Percentiles rank a stretch among this genome's conserved stretches.
Conservation (phyloP, 92 coral and sea anemone genomes). For the Palythoa heliodiscus region DNA sequence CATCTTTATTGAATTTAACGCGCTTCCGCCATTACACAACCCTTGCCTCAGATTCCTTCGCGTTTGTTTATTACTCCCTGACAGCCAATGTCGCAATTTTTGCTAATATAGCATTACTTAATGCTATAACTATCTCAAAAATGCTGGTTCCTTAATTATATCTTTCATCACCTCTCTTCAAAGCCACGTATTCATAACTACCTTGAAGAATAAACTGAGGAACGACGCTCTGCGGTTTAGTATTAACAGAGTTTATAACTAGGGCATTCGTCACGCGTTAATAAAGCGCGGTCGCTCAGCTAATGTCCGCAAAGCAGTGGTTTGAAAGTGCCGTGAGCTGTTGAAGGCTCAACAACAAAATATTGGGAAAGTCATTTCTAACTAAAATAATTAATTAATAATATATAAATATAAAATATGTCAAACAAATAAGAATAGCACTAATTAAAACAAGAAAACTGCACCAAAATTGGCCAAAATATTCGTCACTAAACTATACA, state of each 20-base stretch:
- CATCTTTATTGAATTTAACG: no score
- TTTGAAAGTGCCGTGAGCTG: neutral
- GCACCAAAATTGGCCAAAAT: no score
- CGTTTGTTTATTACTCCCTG: neutral
- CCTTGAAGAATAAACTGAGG: conserved; percentile 9
- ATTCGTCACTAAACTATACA: no score
- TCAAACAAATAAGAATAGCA: no score
- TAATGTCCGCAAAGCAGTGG: neutral
- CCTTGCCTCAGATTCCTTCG: neutral
- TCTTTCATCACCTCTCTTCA: neutral
- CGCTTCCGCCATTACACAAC: neutral
- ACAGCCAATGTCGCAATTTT: neutral
- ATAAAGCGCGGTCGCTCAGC: no score
- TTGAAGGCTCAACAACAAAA: no score
- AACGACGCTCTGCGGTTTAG: conserved; percentile 8
- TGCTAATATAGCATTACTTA: neutral
- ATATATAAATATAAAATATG: no score
- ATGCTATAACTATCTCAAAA: neutral
- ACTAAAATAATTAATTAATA: no score
- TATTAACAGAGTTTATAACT: neutral
- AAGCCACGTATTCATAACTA: neutral
- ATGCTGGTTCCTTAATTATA: neutral
- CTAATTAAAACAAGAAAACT: no score
- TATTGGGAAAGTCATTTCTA: no score
- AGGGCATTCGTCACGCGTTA: neutral